Percentiles rank a stretch among this genome's conserved stretches.
Conservation (phyloP, 35 echinoderm and acorn worm genomes). For the Diadema setosum region DNA sequence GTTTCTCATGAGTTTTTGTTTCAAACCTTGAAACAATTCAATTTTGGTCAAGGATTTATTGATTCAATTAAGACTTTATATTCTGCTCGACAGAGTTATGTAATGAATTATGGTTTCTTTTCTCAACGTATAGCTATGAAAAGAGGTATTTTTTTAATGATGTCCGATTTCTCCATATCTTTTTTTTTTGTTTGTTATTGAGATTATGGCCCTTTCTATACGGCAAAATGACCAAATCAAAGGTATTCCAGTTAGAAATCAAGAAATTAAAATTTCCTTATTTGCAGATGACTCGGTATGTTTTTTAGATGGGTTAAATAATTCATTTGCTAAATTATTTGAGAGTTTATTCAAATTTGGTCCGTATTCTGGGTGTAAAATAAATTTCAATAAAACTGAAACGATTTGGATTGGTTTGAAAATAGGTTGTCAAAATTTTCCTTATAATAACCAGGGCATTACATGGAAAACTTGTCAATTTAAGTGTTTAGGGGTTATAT, state of each 20-base stretch:
- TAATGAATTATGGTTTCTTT: not conserved
- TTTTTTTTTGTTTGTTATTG: not conserved
- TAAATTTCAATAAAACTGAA: not conserved
- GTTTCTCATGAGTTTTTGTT: constrained; percentile 35
- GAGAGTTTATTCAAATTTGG: not conserved
- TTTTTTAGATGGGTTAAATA: not conserved
- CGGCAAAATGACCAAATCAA: not conserved
- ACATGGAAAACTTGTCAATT: not conserved
- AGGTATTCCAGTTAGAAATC: not conserved
- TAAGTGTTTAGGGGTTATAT: not conserved
- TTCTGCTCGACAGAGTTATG: not conserved
- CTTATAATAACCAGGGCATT: no score
- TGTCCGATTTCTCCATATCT: not conserved
- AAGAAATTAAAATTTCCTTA: not conserved
- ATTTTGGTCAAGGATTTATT: not conserved
- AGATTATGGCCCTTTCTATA: not conserved
- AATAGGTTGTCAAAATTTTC: not conserved
- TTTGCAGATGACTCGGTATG: not conserved
- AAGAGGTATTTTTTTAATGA: not conserved
- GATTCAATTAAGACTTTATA: no score
- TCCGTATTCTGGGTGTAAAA: not conserved
- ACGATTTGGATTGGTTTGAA: not conserved
- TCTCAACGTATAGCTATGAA: no score
- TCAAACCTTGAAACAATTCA: constrained; percentile 2
- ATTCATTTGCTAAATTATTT: constrained; percentile 2